Evolutionary conservation across 2,888 invertebrate species (phyloP).

Genomic region (Drosophila kambysellisi): DNA sequence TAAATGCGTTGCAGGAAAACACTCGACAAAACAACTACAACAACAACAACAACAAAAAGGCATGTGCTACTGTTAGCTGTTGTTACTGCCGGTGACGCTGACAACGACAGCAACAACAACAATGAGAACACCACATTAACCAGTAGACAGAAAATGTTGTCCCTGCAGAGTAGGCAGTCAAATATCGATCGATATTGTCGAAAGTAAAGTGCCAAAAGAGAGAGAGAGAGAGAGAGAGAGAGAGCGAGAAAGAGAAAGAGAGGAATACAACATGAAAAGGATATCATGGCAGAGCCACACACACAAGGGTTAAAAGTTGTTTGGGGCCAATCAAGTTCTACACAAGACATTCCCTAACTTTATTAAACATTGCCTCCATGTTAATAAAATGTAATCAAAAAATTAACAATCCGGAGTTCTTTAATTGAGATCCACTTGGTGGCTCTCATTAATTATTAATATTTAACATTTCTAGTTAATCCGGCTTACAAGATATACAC

Average conservation of each 20-base stretch:
- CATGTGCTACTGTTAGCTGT: slow-evolving; percentile 60
- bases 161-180: slow-evolving; percentile 56
- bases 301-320: not conserved
- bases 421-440: not conserved
- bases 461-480: not conserved
- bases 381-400: not conserved
- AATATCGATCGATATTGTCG: slow-evolving; percentile 76
- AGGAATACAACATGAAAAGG: not conserved
- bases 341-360: not conserved
- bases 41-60: slow-evolving; percentile 32
- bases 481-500: not conserved
- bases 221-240: not conserved
- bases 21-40: slow-evolving; percentile 49
- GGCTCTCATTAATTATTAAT: not conserved
- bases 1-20: slow-evolving; percentile 80
- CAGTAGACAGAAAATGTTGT: slow-evolving; percentile 31
- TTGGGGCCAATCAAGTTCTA: not conserved
- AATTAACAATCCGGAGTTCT: not conserved
- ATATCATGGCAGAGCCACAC: not conserved
- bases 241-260: not conserved
- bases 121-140: slow-evolving; percentile 22
- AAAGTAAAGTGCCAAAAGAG: slow-evolving; percentile 32
- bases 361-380: not conserved
- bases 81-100: slow-evolving; percentile 52
- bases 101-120: slow-evolving; percentile 28